Percentiles rank a stretch among this genome's conserved stretches.
phyloP scores from a whole-genome alignment of 2,113 vertebrate species.

The Amphiprion percula region DNA sequence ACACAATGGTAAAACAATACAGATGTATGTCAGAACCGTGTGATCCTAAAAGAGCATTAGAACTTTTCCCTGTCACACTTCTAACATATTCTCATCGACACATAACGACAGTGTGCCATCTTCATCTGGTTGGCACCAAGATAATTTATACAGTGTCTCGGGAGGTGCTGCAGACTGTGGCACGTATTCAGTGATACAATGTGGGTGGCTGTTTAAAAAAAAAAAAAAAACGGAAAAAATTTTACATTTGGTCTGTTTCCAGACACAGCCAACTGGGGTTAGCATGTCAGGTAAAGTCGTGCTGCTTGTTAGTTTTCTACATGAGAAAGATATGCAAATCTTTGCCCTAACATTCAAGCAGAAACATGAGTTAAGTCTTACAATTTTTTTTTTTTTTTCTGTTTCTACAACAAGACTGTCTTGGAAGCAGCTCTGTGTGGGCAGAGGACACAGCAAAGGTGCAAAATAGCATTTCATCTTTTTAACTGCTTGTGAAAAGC shows the following conservation, averaged over 20 bases:
- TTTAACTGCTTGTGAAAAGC: constrained; percentile 67
- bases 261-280: constrained; percentile 9
- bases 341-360: constrained; percentile 13
- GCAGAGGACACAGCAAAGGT: constrained; percentile 58
- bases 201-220: constrained; percentile 27
- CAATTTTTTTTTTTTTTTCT: not conserved
- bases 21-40: not conserved
- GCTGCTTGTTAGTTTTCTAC: constrained; percentile 19
- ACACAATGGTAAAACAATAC: too few species aligned
- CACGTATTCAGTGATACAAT: constrained; percentile 36
- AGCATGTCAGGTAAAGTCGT: not conserved
- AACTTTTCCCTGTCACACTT: constrained; percentile 36
- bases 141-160: constrained; percentile 70
- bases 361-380: constrained; percentile 1
- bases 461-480: constrained; percentile 71
- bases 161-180: constrained; percentile 55
- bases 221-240: not conserved
- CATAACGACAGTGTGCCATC: constrained; percentile 10
- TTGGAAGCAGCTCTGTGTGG: constrained; percentile 52
- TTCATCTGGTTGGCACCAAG: constrained; percentile 35
- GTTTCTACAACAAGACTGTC: constrained; percentile 10
- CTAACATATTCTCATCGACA: constrained; percentile 28
- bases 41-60: constrained; percentile 10
- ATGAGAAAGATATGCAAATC: constrained; percentile 12
- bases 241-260: not conserved